Percentiles rank a stretch among this genome's conserved stretches.
Conservation (phyloP, 92 coral and sea anemone species). For the Epizoanthus illoricatus region DNA sequence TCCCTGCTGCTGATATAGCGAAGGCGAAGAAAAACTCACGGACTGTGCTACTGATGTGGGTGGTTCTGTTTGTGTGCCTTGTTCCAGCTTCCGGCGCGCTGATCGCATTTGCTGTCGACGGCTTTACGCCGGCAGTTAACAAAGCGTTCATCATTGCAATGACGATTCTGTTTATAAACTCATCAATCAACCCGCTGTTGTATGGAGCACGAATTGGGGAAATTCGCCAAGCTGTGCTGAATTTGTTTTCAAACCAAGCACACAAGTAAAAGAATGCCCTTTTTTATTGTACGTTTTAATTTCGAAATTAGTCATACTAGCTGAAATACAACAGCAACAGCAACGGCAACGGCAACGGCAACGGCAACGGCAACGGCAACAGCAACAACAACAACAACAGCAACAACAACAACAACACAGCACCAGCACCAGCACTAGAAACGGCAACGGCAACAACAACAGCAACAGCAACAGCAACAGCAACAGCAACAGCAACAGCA, state of each 20-base stretch:
- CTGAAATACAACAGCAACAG: too few relatives aligned
- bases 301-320: too few relatives aligned
- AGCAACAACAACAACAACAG: too few relatives aligned
- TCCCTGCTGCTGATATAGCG: background rate
- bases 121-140: conserved; percentile 9
- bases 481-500: too few relatives aligned
- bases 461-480: too few relatives aligned
- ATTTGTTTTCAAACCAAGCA: background rate
- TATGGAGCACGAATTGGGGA: background rate
- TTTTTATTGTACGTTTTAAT: too few relatives aligned
- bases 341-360: too few relatives aligned
- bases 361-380: too few relatives aligned
- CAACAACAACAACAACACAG: too few relatives aligned
- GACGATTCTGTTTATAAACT: conserved; percentile 4
- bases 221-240: background rate
- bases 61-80: background rate
- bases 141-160: background rate
- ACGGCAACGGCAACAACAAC: too few relatives aligned
- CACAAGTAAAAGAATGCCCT: too few relatives aligned
- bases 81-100: background rate
- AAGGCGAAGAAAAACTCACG: conserved; percentile 4
- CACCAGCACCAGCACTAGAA: too few relatives aligned
- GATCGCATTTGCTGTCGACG: conserved; percentile 11
- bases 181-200: conserved; percentile 2
- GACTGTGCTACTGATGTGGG: conserved; percentile 10